Conservation (phyloP, 2,888 invertebrate species). For the Ectropis crepuscularia region DNA sequence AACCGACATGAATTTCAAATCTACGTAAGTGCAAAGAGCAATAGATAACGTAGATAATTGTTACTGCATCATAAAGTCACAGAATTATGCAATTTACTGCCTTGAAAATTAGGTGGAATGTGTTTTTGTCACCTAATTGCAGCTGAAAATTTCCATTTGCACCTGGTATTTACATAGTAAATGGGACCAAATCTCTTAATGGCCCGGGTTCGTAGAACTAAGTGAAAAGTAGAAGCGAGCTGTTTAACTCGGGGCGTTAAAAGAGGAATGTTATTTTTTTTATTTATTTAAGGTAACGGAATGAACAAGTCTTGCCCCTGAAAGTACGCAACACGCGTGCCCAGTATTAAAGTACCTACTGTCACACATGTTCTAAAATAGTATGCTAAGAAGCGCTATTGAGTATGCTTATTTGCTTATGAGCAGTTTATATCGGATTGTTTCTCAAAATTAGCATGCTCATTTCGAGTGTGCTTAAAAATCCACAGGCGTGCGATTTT, state of each 20-base stretch:
- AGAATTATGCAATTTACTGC: constrained; percentile 29
- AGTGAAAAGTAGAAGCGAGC: constrained; percentile 10
- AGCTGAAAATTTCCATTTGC: constrained; percentile 49
- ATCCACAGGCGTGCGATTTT: too few relatives aligned
- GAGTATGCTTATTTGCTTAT: too few relatives aligned
- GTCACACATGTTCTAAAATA: too few relatives aligned
- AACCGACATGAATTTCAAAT: constrained; percentile 5
- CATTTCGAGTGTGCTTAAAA: too few relatives aligned
- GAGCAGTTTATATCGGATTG: too few relatives aligned
- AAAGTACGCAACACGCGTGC: too few relatives aligned
- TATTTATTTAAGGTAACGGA: too few relatives aligned
- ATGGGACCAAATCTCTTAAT: constrained; percentile 52
- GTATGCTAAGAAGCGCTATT: too few relatives aligned
- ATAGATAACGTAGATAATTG: constrained; percentile 26
- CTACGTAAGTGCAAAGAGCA: constrained; percentile 14
- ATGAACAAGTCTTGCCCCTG: too few relatives aligned
- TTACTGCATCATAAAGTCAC: constrained; percentile 22
- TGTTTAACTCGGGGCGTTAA: background rate
- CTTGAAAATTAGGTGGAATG: constrained; percentile 30
- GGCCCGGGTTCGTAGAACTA: constrained; percentile 34
- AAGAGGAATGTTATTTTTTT: too few relatives aligned
- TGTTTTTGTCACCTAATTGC: constrained; percentile 49
- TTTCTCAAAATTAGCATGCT: too few relatives aligned
- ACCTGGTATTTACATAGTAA: constrained; percentile 54
- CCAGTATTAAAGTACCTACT: too few relatives aligned